Evolutionary conservation across 2,888 invertebrate species (phyloP).

Genomic region (Nephrotoma appendiculata): DNA sequence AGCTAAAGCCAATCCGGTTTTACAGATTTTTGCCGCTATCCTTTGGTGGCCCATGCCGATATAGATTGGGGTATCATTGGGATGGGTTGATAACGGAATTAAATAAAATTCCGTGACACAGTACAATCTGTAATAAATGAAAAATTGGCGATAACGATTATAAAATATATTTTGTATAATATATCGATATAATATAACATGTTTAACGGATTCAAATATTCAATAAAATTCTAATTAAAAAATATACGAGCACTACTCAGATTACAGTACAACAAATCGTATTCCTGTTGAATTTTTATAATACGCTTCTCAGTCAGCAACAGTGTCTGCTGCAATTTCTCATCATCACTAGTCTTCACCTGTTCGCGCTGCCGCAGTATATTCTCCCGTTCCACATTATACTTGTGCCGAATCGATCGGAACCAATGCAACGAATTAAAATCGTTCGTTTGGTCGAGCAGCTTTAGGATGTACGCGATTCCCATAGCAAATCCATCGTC

Average conservation of each 20-base stretch:
- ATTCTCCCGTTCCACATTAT: slow-evolving; percentile 42
- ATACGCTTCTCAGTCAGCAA: slow-evolving; percentile 78
- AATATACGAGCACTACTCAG: slow-evolving; percentile 91
- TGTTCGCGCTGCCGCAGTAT: slow-evolving; percentile 36
- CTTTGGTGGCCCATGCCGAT: too few relatives aligned
- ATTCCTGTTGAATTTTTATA: slow-evolving; percentile 63
- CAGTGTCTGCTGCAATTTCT: slow-evolving; percentile 81
- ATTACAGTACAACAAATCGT: slow-evolving; percentile 78
- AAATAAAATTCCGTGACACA: too few relatives aligned
- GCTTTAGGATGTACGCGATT: slow-evolving; percentile 76
- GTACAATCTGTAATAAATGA: too few relatives aligned
- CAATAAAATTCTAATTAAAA: slow-evolving; percentile 45
- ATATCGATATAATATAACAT: background rate
- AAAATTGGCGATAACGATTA: background rate
- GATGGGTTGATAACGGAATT: too few relatives aligned
- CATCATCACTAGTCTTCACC: slow-evolving; percentile 42
- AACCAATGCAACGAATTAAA: slow-evolving; percentile 95
- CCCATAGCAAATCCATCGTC: slow-evolving; percentile 99
- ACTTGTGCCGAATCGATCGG: slow-evolving; percentile 64
- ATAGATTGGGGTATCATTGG: too few relatives aligned
- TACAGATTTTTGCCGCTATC: too few relatives aligned
- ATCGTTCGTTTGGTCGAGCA: slow-evolving; percentile 72
- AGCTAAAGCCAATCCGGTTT: too few relatives aligned
- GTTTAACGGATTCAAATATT: background rate
- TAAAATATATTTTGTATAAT: background rate